Evolutionary conservation across 2,888 invertebrate genomes (phyloP).

Genomic region (Drosophila setosimentum): DNA sequence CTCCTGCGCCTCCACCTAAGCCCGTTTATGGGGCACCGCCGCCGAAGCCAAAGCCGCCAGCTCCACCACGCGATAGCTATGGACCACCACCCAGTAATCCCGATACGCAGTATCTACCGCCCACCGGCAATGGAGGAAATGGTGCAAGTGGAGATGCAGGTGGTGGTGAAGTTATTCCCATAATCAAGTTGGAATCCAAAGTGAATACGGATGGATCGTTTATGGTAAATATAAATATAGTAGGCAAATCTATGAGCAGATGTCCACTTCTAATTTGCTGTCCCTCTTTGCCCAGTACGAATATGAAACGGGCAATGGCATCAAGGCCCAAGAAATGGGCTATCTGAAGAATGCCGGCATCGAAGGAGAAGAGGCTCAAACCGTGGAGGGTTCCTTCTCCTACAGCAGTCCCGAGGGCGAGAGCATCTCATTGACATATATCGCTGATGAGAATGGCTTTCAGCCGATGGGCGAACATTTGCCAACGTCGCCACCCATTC

Average conservation of each 20-base stretch:
- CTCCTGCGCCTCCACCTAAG: slow-evolving; percentile 48
- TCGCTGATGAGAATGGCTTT: slow-evolving; percentile 90
- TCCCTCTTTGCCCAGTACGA: slow-evolving; percentile 85
- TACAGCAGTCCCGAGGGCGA: slow-evolving; percentile 92
- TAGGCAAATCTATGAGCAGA: fast-evolving
- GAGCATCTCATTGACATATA: slow-evolving; percentile 88
- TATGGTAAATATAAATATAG: slow-evolving; percentile 71
- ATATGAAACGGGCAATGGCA: slow-evolving; percentile 92
- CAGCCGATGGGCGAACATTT: slow-evolving; percentile 89
- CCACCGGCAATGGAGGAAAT: slow-evolving; percentile 48
- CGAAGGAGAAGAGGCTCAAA: slow-evolving; percentile 88
- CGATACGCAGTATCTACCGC: slow-evolving; percentile 65
- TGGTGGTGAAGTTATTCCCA: slow-evolving; percentile 79
- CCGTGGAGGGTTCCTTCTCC: slow-evolving; percentile 89
- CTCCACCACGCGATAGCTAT: slow-evolving; percentile 41
- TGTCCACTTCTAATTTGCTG: background rate
- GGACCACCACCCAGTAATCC: slow-evolving; percentile 48
- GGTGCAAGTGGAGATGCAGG: slow-evolving; percentile 43
- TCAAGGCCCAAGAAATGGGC: slow-evolving; percentile 89
- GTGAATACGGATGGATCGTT: slow-evolving; percentile 83
- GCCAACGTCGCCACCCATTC: slow-evolving; percentile 93
- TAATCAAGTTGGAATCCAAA: slow-evolving; percentile 82
- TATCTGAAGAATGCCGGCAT: slow-evolving; percentile 89
- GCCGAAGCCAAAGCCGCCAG: slow-evolving; percentile 23
- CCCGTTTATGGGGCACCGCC: slow-evolving; percentile 58